These are phyloP conservation scores for Ctenopoma kingsleyae DNA, from an alignment of 2,797 vertebrate genomes.

Conservation along the genomic window DNA sequence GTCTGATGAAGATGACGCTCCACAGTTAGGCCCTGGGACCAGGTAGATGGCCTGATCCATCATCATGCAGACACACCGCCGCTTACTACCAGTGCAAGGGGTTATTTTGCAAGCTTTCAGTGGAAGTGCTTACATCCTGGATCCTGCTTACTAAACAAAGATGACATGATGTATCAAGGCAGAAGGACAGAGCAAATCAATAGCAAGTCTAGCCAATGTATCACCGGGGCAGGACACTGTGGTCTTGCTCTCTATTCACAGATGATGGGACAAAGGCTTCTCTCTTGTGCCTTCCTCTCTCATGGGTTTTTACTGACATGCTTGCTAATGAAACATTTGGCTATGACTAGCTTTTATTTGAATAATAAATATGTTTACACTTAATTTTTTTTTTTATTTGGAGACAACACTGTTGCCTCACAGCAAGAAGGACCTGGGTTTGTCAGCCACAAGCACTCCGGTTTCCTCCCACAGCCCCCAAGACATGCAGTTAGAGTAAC, in stretches of 20 bases:
- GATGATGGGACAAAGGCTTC: slow-evolving; percentile 26
- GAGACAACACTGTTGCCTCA: too few species aligned
- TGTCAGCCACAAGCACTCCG: too few species aligned
- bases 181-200: slow-evolving; percentile 74
- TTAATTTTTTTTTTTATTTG: too few species aligned
- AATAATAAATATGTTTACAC: not conserved
- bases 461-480: too few species aligned
- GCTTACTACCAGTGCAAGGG: slow-evolving; percentile 35
- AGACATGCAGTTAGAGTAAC: too few species aligned
- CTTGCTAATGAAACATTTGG: slow-evolving; percentile 14
- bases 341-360: not conserved
- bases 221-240: slow-evolving; percentile 67
- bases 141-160: slow-evolving; percentile 71
- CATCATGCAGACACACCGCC: slow-evolving; percentile 53
- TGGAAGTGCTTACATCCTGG: slow-evolving; percentile 68
- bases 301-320: not conserved
- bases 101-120: slow-evolving; percentile 70
- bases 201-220: slow-evolving; percentile 76
- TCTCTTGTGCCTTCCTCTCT: slow-evolving; percentile 32
- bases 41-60: slow-evolving; percentile 72
- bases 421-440: too few species aligned
- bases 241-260: slow-evolving; percentile 61
- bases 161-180: slow-evolving; percentile 80
- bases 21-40: slow-evolving; percentile 62
- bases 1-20: slow-evolving; percentile 79